These are phyloP conservation scores for Nanorana parkeri DNA, from an alignment of 2,113 vertebrate species.

Conservation along the genomic window DNA sequence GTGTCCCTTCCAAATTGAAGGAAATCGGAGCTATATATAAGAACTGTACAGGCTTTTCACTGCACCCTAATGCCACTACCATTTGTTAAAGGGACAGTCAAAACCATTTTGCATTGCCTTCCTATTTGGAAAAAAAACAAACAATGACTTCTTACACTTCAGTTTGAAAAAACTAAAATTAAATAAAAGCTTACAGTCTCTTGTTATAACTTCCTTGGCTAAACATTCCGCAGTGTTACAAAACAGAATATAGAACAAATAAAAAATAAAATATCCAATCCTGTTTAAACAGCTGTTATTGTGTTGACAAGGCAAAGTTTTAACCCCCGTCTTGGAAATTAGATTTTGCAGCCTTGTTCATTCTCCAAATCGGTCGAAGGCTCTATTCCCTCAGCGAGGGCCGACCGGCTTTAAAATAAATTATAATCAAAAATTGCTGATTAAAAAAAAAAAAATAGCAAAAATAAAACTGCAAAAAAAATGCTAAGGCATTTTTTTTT, in stretches of 20 bases:
- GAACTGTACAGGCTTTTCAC: constrained; percentile 41
- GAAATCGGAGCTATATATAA: not conserved
- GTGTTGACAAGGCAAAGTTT: constrained; percentile 54
- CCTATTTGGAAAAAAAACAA: constrained; percentile 29
- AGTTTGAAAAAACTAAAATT: constrained; percentile 49
- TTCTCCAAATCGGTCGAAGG: not conserved
- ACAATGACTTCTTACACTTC: not conserved
- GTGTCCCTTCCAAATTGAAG: not conserved
- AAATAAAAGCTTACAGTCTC: constrained; percentile 48
- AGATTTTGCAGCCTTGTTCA: not conserved
- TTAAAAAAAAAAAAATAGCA: not conserved
- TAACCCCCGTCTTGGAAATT: constrained; percentile 55
- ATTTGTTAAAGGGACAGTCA: constrained; percentile 61
- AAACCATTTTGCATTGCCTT: constrained; percentile 51
- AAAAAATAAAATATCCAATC: constrained; percentile 59
- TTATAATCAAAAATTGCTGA: not conserved
- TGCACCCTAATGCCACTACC: constrained; percentile 32
- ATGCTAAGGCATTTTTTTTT: constrained; percentile 8
- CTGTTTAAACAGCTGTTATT: constrained; percentile 66
- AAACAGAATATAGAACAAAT: constrained; percentile 40
- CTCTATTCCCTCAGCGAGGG: not conserved
- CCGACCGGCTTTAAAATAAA: not conserved
- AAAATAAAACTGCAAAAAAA: not conserved
- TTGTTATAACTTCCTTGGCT: constrained; percentile 42
- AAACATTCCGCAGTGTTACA: constrained; percentile 57